phyloP scores from a whole-genome alignment of 2,797 vertebrate genomes.

The Scolopax rusticola region DNA sequence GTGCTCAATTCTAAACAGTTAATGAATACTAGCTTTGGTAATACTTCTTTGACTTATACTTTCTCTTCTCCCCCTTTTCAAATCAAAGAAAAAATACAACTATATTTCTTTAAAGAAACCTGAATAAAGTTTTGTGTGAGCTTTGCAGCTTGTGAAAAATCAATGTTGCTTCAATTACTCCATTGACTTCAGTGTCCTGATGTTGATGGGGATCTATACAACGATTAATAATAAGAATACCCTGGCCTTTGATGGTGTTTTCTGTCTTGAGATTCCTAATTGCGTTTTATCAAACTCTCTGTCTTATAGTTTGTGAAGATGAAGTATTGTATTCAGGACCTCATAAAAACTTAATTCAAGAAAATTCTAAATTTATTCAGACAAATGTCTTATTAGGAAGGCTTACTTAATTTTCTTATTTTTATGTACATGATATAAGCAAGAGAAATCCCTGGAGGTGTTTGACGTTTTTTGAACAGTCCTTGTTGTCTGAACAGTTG shows the following conservation, averaged over 20 bases:
- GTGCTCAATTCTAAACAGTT: not conserved
- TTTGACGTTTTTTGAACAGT: not conserved
- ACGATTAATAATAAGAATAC: constrained; percentile 37
- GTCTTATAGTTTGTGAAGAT: not conserved
- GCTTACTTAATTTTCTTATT: not conserved
- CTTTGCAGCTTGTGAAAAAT: constrained; percentile 52
- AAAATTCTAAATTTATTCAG: not conserved
- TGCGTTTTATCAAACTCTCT: constrained; percentile 2
- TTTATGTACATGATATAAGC: not conserved
- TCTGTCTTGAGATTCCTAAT: constrained; percentile 37
- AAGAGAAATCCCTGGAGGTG: not conserved
- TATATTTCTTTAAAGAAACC: not conserved
- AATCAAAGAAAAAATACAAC: not conserved
- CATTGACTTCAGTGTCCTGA: not conserved
- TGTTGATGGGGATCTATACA: constrained; percentile 11
- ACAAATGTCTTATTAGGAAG: not conserved
- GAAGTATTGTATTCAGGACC: not conserved
- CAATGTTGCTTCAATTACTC: constrained; percentile 39
- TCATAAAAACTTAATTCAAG: not conserved
- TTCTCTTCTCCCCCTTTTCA: too few relatives aligned
- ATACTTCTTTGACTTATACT: not conserved
- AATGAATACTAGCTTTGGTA: not conserved
- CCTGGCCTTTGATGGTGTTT: not conserved
- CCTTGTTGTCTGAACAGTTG: not conserved
- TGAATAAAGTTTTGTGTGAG: not conserved